A percentile compares a stretch with the other conserved stretches of the same genome.
Evolutionary conservation across 2,888 invertebrate species (phyloP).

Genomic region (Prostheceraeus crozeri): DNA sequence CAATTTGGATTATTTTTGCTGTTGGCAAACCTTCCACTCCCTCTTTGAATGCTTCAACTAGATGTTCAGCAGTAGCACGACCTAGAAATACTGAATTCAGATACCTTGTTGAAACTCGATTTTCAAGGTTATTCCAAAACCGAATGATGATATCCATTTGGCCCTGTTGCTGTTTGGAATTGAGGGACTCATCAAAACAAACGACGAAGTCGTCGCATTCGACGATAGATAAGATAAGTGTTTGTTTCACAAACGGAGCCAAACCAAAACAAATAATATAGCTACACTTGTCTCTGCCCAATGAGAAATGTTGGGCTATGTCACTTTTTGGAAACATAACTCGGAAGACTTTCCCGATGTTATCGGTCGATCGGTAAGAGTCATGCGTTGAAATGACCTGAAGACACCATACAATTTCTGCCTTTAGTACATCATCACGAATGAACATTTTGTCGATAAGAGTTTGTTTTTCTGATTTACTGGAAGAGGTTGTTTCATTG

Average conservation of each 20-base stretch:
- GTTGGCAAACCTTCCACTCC: conserved; percentile 35
- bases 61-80: conserved; percentile 41
- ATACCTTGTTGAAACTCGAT: conserved; percentile 43
- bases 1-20: conserved; percentile 34
- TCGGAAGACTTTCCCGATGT: conserved; percentile 37
- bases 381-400: conserved; percentile 35
- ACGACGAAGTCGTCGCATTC: conserved; percentile 37
- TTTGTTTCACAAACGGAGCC: conserved; percentile 41
- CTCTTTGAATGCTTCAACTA: conserved; percentile 40
- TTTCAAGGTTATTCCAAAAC: conserved; percentile 42
- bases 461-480: no score
- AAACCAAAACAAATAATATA: conserved; percentile 40
- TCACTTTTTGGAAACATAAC: conserved; percentile 42
- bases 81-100: conserved; percentile 42
- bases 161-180: conserved; percentile 38
- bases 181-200: conserved; percentile 43
- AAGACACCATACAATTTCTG: conserved; percentile 41
- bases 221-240: conserved; percentile 30
- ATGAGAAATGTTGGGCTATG: conserved; percentile 37
- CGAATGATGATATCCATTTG: conserved; percentile 46
- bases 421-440: conserved; percentile 38
- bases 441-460: not conserved
- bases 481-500: no score
- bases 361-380: conserved; percentile 39
- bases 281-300: conserved; percentile 36